These are phyloP conservation scores for Rosalia funebris DNA, from an alignment of 2,888 invertebrate genomes.

Conservation along the genomic window DNA sequence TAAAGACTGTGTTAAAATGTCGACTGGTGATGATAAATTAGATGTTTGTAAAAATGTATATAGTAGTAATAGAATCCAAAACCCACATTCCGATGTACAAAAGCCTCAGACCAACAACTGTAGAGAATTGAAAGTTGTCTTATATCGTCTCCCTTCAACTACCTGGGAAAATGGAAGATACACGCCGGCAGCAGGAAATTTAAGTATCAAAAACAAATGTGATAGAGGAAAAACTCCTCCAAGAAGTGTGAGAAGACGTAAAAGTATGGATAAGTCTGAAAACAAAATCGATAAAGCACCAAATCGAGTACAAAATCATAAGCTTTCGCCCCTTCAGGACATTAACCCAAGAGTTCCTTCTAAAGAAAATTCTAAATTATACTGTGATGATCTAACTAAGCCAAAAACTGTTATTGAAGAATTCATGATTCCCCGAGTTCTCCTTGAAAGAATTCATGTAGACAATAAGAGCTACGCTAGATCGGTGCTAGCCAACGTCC, in stretches of 20 bases:
- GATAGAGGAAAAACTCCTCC: constrained; percentile 44
- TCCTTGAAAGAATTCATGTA: constrained; percentile 16
- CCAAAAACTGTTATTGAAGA: background rate
- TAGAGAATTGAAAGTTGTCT: constrained; percentile 41
- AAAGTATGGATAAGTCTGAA: constrained; percentile 43
- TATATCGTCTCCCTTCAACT: constrained; percentile 34
- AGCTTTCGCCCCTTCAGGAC: constrained; percentile 47
- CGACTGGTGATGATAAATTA: constrained; percentile 37
- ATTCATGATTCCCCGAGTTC: constrained; percentile 11
- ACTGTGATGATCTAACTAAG: constrained; percentile 29
- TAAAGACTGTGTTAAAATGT: constrained; percentile 43
- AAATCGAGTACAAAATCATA: constrained; percentile 44
- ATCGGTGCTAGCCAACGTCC: constrained; percentile 65
- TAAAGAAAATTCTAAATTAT: constrained; percentile 31
- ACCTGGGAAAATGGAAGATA: constrained; percentile 27
- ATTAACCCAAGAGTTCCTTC: constrained; percentile 45
- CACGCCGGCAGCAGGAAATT: constrained; percentile 32
- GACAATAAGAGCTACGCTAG: constrained; percentile 28
- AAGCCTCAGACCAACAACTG: constrained; percentile 33
- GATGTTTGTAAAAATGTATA: constrained; percentile 45
- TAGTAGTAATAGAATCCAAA: constrained; percentile 36
- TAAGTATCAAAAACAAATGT: constrained; percentile 42
- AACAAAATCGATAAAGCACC: constrained; percentile 44
- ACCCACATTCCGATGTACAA: constrained; percentile 43
- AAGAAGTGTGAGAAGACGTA: constrained; percentile 38